Evolutionary conservation across 2,888 invertebrate genomes (phyloP).

Genomic region (Drosophila rellima): DNA sequence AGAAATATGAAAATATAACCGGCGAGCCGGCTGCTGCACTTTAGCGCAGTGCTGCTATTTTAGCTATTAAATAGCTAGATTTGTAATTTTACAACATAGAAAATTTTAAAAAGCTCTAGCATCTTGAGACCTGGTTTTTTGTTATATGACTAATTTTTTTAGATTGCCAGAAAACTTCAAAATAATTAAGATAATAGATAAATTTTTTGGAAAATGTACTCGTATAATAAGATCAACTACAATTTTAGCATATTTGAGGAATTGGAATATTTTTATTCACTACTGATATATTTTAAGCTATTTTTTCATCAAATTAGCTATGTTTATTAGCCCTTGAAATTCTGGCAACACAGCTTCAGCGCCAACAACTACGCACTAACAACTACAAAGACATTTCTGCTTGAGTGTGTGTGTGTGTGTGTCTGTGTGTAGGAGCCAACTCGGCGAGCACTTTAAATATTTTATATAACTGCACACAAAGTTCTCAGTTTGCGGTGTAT

Average conservation of each 20-base stretch:
- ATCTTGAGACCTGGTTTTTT: no score
- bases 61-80: background rate
- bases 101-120: no score
- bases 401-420: conserved; percentile 17
- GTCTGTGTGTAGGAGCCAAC: conserved; percentile 35
- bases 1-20: conserved; percentile 43
- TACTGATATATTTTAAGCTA: background rate
- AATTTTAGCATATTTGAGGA: no score
- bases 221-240: no score
- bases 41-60: conserved; percentile 7
- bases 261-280: background rate
- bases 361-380: conserved; percentile 42
- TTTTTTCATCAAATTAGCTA: no score
- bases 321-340: background rate
- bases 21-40: conserved; percentile 50
- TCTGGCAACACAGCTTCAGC: conserved; percentile 37
- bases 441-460: conserved; percentile 70
- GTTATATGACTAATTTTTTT: no score
- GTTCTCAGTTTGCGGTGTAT: conserved; percentile 45
- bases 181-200: no score
- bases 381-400: conserved; percentile 25
- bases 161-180: no score
- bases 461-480: conserved; percentile 64
- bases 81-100: no score
- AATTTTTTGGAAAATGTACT: no score